Evolutionary conservation across 2,113 vertebrate genomes (phyloP).

Genomic region (Centrocercus urophasianus): DNA sequence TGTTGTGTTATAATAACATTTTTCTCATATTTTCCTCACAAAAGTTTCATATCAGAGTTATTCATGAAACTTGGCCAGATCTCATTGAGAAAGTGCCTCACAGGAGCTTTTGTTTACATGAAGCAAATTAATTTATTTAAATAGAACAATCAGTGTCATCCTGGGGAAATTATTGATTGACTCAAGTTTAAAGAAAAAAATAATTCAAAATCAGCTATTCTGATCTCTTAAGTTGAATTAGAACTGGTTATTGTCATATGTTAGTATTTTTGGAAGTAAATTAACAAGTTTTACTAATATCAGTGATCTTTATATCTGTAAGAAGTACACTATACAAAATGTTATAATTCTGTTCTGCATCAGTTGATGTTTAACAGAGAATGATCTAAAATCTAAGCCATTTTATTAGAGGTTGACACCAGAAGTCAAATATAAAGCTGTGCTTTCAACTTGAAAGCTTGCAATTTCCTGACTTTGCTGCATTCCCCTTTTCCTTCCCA

Average conservation of each 20-base stretch:
- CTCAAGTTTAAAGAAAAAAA: neutral
- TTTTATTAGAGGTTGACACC: neutral
- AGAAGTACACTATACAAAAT: neutral
- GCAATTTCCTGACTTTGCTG: neutral
- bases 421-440: neutral
- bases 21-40: neutral
- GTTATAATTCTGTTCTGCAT: neutral
- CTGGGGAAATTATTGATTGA: neutral
- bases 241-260: neutral
- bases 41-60: neutral
- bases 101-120: neutral
- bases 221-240: neutral
- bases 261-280: neutral
- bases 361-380: neutral
- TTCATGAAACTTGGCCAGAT: neutral
- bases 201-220: neutral
- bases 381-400: neutral
- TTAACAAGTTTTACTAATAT: neutral
- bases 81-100: neutral
- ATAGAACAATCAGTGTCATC: neutral
- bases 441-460: neutral
- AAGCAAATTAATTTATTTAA: neutral
- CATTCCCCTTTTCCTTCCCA: neutral
- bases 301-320: neutral
- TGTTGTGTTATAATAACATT: neutral